Percentiles rank a stretch among this genome's conserved stretches.
These are phyloP conservation scores for Malaclemys terrapin DNA, from an alignment of 2,113 vertebrate species.

Conservation along the genomic window DNA sequence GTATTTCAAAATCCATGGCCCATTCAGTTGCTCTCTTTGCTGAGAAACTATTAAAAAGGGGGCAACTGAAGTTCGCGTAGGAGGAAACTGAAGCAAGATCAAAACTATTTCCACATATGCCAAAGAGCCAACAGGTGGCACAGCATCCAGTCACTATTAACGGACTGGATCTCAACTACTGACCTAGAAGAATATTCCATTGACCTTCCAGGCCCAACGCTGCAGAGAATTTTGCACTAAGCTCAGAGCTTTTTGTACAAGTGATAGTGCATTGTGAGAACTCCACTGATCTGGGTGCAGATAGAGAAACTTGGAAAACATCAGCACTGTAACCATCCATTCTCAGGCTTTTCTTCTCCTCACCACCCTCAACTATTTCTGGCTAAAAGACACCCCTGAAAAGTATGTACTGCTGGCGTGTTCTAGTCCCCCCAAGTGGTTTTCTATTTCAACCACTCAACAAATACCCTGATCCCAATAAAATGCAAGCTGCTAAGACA, in stretches of 20 bases:
- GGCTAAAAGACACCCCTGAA: not conserved
- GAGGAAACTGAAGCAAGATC: not conserved
- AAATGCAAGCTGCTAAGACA: rapidly evolving
- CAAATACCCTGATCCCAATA: rapidly evolving
- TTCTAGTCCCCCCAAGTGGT: not conserved
- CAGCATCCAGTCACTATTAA: not conserved
- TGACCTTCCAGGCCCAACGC: not conserved
- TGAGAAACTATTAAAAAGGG: not conserved
- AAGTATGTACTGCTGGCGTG: rapidly evolving
- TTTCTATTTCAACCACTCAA: not conserved
- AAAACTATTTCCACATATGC: not conserved
- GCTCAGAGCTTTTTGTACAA: not conserved
- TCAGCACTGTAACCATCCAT: not conserved
- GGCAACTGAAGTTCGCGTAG: not conserved
- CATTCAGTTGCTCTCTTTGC: not conserved
- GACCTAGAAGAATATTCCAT: not conserved
- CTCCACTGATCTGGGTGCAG: not conserved
- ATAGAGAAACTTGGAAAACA: not conserved
- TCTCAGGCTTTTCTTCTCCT: not conserved
- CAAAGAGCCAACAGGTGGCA: not conserved
- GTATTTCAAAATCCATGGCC: not conserved
- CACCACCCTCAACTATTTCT: not conserved
- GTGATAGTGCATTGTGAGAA: not conserved
- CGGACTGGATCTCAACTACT: not conserved
- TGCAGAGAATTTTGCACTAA: not conserved